Percentiles rank a stretch among this genome's conserved stretches.
These are phyloP conservation scores for Pampusana beccarii DNA, from an alignment of 2,113 vertebrate species.

Conservation along the genomic window DNA sequence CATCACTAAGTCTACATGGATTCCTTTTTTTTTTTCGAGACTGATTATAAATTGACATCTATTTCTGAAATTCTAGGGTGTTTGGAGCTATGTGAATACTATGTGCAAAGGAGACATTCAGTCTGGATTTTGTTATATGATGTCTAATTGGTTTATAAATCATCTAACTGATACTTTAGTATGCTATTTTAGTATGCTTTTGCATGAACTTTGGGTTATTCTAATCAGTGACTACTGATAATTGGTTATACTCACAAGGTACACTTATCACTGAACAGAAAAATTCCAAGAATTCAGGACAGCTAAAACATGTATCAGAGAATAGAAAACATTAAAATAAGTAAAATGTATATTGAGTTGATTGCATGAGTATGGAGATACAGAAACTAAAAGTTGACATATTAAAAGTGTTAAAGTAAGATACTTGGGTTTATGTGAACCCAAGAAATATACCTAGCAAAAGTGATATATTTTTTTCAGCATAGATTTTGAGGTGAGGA, in stretches of 20 bases:
- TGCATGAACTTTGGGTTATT: constrained; percentile 5
- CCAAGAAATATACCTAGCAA: neutral
- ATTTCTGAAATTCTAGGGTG: neutral
- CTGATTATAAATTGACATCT: neutral
- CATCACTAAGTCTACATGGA: neutral
- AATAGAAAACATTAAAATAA: neutral
- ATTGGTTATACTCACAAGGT: neutral
- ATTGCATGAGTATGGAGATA: neutral
- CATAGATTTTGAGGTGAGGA: neutral
- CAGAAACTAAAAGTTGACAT: neutral
- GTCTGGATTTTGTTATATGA: neutral
- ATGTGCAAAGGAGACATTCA: neutral
- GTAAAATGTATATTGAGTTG: neutral
- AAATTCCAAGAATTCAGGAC: neutral
- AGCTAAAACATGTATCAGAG: neutral
- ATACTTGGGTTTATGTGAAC: neutral
- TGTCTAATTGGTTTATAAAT: neutral
- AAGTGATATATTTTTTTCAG: neutral
- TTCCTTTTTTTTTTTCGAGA: neutral
- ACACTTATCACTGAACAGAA: neutral
- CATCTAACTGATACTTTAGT: neutral
- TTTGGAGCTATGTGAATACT: neutral
- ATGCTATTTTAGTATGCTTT: too few relatives aligned
- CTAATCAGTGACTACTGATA: neutral
- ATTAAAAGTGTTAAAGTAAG: neutral